These are phyloP conservation scores for Halichondria panicea DNA, from an alignment of 37 sponge, comb jelly and placozoan species.

Conservation along the genomic window DNA sequence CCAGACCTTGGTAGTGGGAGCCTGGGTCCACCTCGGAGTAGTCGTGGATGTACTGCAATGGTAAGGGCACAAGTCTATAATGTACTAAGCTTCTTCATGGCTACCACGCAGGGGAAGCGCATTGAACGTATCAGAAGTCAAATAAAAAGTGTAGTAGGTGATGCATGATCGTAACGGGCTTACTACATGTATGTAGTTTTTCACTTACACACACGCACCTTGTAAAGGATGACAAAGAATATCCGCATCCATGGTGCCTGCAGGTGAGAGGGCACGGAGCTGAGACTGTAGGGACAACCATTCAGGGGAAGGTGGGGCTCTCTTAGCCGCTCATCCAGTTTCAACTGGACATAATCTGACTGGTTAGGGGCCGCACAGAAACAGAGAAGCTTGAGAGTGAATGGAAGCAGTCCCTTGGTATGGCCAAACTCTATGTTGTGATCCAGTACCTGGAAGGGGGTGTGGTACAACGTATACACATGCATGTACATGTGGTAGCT, in stretches of 20 bases:
- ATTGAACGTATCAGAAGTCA: neutral
- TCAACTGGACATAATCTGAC: neutral
- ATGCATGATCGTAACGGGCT: neutral
- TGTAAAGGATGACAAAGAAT: constrained; percentile 71
- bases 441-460: constrained; percentile 50
- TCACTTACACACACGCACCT: constrained; percentile 27
- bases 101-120: no score
- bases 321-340: constrained; percentile 3
- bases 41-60: constrained; percentile 33
- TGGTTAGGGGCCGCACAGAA: constrained; percentile 20
- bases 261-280: constrained; percentile 21
- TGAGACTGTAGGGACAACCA: constrained; percentile 4
- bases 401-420: constrained; percentile 13
- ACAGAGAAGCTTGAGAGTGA: constrained; percentile 27
- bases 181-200: neutral
- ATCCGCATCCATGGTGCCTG: constrained; percentile 55
- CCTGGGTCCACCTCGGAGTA: constrained; percentile 12
- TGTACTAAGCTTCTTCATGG: neutral
- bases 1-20: neutral
- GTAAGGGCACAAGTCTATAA: neutral
- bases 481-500: no score
- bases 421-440: constrained; percentile 35
- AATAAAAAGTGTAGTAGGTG: neutral
- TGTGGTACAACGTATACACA: no score
- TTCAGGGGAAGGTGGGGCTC: neutral